A percentile compares a stretch with the other conserved stretches of the same genome.
Evolutionary conservation across 2,888 invertebrate genomes (phyloP).

Genomic region (Pristionchus japonicus): DNA sequence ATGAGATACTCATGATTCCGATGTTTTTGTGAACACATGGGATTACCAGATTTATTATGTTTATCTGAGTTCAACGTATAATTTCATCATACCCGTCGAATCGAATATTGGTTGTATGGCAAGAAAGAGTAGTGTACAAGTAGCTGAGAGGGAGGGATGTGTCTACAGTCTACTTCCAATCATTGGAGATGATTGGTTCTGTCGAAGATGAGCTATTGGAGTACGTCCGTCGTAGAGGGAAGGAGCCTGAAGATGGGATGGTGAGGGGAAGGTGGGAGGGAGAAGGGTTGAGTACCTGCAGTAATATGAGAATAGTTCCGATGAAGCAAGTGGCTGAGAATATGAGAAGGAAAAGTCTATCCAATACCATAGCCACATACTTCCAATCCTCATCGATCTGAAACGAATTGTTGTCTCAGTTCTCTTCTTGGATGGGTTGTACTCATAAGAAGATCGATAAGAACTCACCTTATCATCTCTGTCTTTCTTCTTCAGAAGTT

Average conservation of each 20-base stretch:
- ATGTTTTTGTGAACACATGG: background rate
- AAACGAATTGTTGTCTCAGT: background rate
- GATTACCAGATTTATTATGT: background rate
- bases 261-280: background rate
- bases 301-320: constrained; percentile 81
- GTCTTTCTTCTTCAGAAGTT: constrained; percentile 96
- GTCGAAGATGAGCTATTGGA: constrained; percentile 64
- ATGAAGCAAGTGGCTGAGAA: constrained; percentile 91
- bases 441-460: background rate
- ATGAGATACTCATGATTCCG: background rate
- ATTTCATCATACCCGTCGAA: background rate
- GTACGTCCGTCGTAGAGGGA: constrained; percentile 67
- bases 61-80: background rate
- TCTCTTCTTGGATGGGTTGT: background rate
- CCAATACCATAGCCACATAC: constrained; percentile 94
- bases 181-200: constrained; percentile 40
- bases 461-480: constrained; percentile 75
- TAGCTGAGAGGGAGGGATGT: background rate
- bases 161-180: constrained; percentile 29
- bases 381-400: constrained; percentile 69
- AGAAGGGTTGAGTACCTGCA: constrained; percentile 62
- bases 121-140: background rate
- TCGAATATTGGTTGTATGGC: background rate
- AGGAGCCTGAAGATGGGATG: constrained; percentile 62
- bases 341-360: constrained; percentile 92